Evolutionary conservation across 2,797 vertebrate species (phyloP).

Genomic region (Pitangus sulphuratus): DNA sequence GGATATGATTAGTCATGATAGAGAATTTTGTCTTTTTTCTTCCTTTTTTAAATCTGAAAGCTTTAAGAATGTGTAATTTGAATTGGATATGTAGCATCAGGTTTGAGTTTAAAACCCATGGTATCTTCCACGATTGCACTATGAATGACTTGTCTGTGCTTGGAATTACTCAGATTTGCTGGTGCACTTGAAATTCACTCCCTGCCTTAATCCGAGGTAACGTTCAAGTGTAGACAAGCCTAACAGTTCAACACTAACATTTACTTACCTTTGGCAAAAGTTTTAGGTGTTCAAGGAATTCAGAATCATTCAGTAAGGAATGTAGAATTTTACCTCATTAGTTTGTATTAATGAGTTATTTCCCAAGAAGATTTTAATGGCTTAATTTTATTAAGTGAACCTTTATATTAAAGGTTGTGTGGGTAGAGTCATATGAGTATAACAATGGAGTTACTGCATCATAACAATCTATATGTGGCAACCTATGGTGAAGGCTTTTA

Average conservation of each 20-base stretch:
- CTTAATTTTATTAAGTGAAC: not conserved
- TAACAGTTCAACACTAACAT: not conserved
- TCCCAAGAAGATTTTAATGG: constrained; percentile 25
- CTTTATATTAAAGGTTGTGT: not conserved
- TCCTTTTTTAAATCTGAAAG: not conserved
- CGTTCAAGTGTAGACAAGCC: constrained; percentile 40
- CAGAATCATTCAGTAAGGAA: not conserved
- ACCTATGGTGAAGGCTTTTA: not conserved
- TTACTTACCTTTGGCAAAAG: constrained; percentile 28
- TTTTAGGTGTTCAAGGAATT: constrained; percentile 41
- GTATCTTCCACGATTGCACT: not conserved
- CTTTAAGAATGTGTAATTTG: not conserved
- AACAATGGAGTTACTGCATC: not conserved
- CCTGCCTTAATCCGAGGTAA: constrained; percentile 31
- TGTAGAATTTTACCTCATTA: constrained; percentile 23
- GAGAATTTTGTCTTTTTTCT: not conserved
- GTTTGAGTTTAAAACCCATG: not conserved
- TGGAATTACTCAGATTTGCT: constrained; percentile 38
- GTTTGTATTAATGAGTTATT: constrained; percentile 39
- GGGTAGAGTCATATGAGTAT: not conserved
- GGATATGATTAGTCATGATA: not conserved
- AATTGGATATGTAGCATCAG: not conserved
- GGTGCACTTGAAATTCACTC: constrained; percentile 32
- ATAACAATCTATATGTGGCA: not conserved
- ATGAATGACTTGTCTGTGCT: not conserved